These are phyloP conservation scores for Orthonychiurus folsomi DNA, from an alignment of 2,888 invertebrate genomes.

Conservation along the genomic window DNA sequence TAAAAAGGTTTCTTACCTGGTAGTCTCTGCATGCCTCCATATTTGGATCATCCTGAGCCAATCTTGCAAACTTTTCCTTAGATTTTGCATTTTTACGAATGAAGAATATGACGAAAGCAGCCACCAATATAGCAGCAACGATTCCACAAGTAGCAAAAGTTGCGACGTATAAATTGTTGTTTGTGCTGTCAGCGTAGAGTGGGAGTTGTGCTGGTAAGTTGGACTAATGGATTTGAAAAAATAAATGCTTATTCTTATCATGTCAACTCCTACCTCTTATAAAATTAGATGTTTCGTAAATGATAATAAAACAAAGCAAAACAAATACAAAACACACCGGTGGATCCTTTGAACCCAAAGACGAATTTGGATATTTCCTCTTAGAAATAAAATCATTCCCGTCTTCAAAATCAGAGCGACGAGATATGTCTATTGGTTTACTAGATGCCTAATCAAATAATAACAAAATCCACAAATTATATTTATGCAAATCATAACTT, in stretches of 20 bases:
- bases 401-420: background rate
- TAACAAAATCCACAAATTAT: background rate
- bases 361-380: background rate
- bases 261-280: background rate
- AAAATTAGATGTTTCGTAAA: background rate
- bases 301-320: background rate
- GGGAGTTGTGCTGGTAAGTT: constrained; percentile 41
- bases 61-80: constrained; percentile 70
- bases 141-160: constrained; percentile 56
- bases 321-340: background rate
- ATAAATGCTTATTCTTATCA: background rate
- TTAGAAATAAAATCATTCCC: background rate
- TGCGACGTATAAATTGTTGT: constrained; percentile 48
- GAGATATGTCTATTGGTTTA: background rate
- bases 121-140: constrained; percentile 54
- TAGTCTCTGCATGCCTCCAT: constrained; percentile 80
- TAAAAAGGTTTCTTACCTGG: constrained; percentile 56
- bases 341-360: background rate
- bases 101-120: constrained; percentile 57
- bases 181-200: constrained; percentile 35
- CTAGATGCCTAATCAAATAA: background rate
- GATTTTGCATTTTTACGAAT: constrained; percentile 66
- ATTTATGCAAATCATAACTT: no score
- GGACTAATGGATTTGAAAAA: constrained; percentile 43
- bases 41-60: constrained; percentile 57